Conservation (phyloP, 2,113 vertebrate genomes). For the Murina feae region DNA sequence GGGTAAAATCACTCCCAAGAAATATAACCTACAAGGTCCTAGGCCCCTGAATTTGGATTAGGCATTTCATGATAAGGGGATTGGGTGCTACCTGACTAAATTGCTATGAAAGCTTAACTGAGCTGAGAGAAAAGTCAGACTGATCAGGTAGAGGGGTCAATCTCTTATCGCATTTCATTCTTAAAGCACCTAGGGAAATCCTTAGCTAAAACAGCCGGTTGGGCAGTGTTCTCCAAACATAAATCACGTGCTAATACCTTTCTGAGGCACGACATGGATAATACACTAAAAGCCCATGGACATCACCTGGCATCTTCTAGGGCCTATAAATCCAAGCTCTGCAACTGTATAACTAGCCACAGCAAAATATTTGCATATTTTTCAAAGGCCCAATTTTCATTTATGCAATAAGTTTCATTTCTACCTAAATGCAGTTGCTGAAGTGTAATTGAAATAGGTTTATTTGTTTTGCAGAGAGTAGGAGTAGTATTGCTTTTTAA, state of each 20-base stretch:
- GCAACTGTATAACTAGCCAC: not conserved
- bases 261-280: not conserved
- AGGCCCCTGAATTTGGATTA: not conserved
- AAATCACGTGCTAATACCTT: not conserved
- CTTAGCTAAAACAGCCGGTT: not conserved
- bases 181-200: not conserved
- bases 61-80: not conserved
- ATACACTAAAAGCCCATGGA: not conserved
- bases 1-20: not conserved
- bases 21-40: not conserved
- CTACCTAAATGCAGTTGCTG: not conserved
- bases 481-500: not conserved
- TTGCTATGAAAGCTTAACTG: not conserved
- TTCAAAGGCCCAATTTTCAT: not conserved
- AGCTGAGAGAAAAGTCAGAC: not conserved
- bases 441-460: not conserved
- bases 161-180: not conserved
- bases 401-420: not conserved
- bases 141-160: not conserved
- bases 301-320: not conserved
- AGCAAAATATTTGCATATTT: not conserved
- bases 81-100: not conserved
- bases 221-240: not conserved
- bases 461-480: not conserved
- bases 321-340: not conserved